Conservation (phyloP, 1,140 invertebrate species). For the Phenacoccus solenopsis region DNA sequence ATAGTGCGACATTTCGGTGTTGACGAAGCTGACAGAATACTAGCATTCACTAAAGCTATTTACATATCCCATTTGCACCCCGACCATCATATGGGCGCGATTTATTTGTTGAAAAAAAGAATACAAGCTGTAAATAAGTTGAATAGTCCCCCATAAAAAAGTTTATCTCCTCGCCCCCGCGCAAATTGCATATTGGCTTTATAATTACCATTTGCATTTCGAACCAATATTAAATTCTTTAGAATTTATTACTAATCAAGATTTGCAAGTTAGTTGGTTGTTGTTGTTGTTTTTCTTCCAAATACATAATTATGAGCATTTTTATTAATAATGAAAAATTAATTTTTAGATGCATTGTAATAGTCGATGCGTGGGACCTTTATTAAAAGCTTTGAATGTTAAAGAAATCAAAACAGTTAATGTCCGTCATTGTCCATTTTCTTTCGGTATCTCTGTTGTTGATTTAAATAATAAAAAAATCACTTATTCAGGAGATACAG, state of each 20-base stretch:
- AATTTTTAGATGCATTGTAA: too few species aligned
- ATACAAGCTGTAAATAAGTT: conserved; percentile 34
- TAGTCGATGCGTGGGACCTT: too few species aligned
- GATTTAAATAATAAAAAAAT: conserved; percentile 55
- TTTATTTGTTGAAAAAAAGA: conserved; percentile 55
- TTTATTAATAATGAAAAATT: too few species aligned
- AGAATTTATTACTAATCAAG: conserved; percentile 46
- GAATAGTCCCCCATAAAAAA: conserved; percentile 29
- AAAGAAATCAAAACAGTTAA: conserved; percentile 19
- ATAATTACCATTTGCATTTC: conserved; percentile 56
- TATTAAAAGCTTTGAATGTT: too few species aligned
- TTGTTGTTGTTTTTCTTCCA: too few species aligned
- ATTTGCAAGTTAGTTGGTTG: too few species aligned
- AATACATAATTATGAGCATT: too few species aligned
- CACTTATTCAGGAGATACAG: conserved; percentile 91
- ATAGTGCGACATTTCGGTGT: conserved; percentile 67
- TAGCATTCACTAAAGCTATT: conserved; percentile 57
- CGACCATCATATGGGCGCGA: conserved; percentile 82
- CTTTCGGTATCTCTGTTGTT: conserved; percentile 63
- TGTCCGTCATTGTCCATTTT: conserved; percentile 68
- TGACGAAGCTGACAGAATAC: conserved; percentile 42
- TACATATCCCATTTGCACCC: conserved; percentile 90
- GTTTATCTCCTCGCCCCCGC: conserved; percentile 58
- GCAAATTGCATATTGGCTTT: conserved; percentile 60
- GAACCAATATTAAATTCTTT: conserved; percentile 49